Evolutionary conservation across 2,797 vertebrate genomes (phyloP).

Genomic region (Pseudomugil gertrudae): DNA sequence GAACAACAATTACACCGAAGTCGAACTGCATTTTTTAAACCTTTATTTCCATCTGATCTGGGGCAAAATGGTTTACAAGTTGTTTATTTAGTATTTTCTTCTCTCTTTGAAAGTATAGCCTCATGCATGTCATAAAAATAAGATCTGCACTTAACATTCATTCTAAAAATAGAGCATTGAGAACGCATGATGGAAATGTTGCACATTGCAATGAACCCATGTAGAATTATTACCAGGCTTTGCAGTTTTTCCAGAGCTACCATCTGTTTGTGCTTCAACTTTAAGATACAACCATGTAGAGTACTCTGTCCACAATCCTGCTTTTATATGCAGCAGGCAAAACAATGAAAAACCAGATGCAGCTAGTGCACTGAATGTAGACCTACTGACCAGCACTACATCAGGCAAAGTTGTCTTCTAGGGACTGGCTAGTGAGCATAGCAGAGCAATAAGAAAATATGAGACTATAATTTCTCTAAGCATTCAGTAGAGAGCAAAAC

Average conservation of each 20-base stretch:
- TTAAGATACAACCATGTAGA: neutral
- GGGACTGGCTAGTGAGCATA: neutral
- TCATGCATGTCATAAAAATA: neutral
- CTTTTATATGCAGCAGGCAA: constrained; percentile 1
- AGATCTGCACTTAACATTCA: neutral
- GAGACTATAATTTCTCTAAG: neutral
- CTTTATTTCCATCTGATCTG: no score
- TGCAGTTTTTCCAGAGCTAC: neutral
- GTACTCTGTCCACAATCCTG: neutral
- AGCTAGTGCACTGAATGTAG: neutral
- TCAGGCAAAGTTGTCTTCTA: neutral
- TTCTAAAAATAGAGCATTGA: neutral
- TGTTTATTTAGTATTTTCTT: neutral
- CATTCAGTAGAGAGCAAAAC: neutral
- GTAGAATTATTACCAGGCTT: neutral
- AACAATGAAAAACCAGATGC: neutral
- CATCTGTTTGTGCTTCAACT: neutral
- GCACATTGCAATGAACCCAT: neutral
- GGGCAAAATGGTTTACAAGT: no score
- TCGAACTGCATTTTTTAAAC: no score
- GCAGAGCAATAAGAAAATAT: neutral
- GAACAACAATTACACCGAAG: constrained; percentile 10
- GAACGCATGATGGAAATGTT: neutral
- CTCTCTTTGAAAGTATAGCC: neutral
- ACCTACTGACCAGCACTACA: neutral